phyloP scores from a whole-genome alignment of 2,888 invertebrate genomes.

The Leptopilina syphax region DNA sequence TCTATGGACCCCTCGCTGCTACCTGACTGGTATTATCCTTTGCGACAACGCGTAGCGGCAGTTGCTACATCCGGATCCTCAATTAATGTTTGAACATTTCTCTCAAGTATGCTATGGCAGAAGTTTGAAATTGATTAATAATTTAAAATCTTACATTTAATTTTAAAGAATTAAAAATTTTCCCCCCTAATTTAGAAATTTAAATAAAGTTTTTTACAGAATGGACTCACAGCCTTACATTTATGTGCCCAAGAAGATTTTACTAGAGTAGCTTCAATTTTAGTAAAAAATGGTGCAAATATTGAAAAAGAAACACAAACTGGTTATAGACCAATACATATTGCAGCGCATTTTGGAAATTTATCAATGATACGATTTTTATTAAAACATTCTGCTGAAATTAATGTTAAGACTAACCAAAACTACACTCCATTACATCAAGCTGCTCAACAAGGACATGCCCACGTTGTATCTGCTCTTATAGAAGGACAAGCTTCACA shows the following conservation, averaged over 20 bases:
- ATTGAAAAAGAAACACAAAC: constrained; percentile 87
- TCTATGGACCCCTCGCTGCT: too few species aligned
- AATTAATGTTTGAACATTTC: too few species aligned
- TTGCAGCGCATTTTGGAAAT: constrained; percentile 98
- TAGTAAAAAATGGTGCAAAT: constrained; percentile 87
- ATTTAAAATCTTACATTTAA: neutral
- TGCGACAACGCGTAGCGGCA: too few species aligned
- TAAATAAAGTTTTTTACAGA: constrained; percentile 77
- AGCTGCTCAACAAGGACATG: constrained; percentile 99
- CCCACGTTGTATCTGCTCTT: constrained; percentile 93
- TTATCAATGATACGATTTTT: constrained; percentile 93
- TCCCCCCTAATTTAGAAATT: too few species aligned
- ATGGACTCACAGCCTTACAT: constrained; percentile 95
- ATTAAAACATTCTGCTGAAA: constrained; percentile 92
- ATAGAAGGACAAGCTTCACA: constrained; percentile 96
- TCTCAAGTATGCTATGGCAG: too few species aligned
- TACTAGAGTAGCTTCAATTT: constrained; percentile 88
- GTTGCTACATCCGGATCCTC: too few species aligned
- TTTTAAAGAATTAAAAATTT: too few species aligned
- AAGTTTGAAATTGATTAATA: neutral
- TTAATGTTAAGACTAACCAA: constrained; percentile 85
- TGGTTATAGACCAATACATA: constrained; percentile 97
- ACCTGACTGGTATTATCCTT: too few species aligned
- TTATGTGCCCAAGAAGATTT: constrained; percentile 97
- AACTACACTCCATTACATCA: constrained; percentile 96